These are phyloP conservation scores for Synanthedon tipuliformis DNA, from an alignment of 2,888 invertebrate genomes.

Conservation along the genomic window DNA sequence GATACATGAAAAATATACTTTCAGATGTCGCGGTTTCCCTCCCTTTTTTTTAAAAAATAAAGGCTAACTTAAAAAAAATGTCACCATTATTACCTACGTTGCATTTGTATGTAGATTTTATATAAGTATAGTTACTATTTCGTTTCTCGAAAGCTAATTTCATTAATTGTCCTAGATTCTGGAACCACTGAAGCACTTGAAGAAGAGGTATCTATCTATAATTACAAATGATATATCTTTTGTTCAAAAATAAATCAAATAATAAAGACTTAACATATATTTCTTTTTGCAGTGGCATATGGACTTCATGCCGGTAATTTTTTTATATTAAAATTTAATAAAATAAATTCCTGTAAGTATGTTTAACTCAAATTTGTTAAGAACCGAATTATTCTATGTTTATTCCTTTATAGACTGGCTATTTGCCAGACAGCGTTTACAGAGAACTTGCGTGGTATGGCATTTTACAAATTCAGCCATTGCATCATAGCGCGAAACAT, in stretches of 20 bases:
- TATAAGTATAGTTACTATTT: too few species aligned
- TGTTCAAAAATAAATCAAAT: neutral
- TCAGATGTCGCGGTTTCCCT: too few species aligned
- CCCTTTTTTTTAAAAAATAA: too few species aligned
- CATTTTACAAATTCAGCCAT: conserved; percentile 56
- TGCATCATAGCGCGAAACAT: conserved; percentile 54
- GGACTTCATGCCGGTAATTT: conserved; percentile 60
- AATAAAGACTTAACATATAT: neutral
- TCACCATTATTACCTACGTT: too few species aligned
- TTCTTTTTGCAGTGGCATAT: conserved; percentile 50
- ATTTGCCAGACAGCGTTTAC: conserved; percentile 57
- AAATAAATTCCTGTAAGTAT: neutral
- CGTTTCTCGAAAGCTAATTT: too few species aligned
- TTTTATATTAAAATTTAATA: neutral
- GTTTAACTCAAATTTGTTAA: neutral
- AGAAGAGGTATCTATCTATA: conserved; percentile 36
- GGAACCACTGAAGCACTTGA: conserved; percentile 26
- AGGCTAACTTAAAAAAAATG: too few species aligned
- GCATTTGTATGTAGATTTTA: too few species aligned
- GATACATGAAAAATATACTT: too few species aligned
- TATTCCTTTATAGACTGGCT: conserved; percentile 40
- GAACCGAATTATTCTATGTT: neutral
- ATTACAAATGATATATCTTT: neutral
- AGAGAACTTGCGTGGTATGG: conserved; percentile 64
- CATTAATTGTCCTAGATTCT: neutral